Conservation (phyloP, 2,797 vertebrate species). For the Yasuhikotakia modesta region DNA sequence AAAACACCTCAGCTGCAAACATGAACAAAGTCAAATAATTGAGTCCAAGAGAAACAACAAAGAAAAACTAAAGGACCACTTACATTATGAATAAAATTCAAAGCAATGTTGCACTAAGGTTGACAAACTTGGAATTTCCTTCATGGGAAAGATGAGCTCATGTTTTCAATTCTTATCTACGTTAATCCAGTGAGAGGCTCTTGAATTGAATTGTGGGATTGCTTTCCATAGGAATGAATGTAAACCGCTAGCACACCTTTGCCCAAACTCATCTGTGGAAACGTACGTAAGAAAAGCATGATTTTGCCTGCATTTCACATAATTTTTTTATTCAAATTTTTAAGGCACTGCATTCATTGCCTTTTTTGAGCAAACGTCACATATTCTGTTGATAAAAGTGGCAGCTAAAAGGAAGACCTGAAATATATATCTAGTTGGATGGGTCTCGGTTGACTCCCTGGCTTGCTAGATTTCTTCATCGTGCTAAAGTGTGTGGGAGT, state of each 20-base stretch:
- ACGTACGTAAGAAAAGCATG: neutral
- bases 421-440: neutral
- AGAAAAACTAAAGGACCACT: no score
- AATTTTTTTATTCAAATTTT: neutral
- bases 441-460: constrained; percentile 3
- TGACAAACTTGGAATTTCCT: no score
- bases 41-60: no score
- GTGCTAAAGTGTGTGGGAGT: constrained; percentile 41
- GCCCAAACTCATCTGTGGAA: neutral
- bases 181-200: neutral
- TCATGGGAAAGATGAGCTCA: no score
- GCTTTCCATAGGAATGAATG: neutral
- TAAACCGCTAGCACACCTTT: neutral
- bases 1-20: no score
- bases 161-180: no score
- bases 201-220: neutral
- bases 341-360: neutral
- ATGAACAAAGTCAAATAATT: neutral
- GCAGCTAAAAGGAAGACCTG: neutral
- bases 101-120: no score
- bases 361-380: neutral
- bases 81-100: no score
- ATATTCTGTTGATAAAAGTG: neutral
- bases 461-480: constrained; percentile 32
- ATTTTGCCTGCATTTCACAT: no score